phyloP scores from a whole-genome alignment of 2,113 vertebrate genomes.

The Sakesphorus luctuosus region DNA sequence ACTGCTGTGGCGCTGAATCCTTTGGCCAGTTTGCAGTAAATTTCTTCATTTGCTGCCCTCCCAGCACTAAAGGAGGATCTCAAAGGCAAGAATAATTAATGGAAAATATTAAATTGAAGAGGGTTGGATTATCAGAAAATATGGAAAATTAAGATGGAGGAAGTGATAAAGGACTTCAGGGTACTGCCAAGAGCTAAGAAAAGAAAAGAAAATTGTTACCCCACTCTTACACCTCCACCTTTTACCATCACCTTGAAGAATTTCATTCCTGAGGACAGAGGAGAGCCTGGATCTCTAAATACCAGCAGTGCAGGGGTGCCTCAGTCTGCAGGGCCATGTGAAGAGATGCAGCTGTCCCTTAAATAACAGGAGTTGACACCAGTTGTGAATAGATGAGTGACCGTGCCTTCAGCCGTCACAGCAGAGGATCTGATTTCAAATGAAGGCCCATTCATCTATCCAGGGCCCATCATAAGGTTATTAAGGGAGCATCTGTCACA shows the following conservation, averaged over 20 bases:
- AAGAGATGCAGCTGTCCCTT: conserved; percentile 25
- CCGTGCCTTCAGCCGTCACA: not conserved
- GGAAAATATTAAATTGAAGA: not conserved
- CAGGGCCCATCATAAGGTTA: not conserved
- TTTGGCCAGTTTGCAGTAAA: not conserved
- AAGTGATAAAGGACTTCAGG: not conserved
- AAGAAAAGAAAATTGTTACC: not conserved
- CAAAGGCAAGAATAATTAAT: not conserved
- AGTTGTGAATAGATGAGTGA: conserved; percentile 47
- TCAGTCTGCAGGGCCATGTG: rapidly evolving
- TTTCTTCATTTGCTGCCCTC: not conserved
- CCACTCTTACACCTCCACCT: not conserved
- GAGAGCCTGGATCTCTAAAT: not conserved
- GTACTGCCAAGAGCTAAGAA: not conserved
- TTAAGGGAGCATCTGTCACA: conserved; percentile 39
- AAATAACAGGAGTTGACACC: conserved; percentile 28
- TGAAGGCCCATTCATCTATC: conserved; percentile 21
- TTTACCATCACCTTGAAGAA: not conserved
- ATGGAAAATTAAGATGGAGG: not conserved
- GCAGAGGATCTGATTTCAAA: not conserved
- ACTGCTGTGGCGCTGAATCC: not conserved
- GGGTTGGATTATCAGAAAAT: not conserved
- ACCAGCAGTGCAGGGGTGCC: not conserved
- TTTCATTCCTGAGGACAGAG: not conserved
- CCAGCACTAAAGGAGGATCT: not conserved